Base-by-base conservation (phyloP, 2,113 vertebrate species). In the Erythrolamprus reginae region DNA sequence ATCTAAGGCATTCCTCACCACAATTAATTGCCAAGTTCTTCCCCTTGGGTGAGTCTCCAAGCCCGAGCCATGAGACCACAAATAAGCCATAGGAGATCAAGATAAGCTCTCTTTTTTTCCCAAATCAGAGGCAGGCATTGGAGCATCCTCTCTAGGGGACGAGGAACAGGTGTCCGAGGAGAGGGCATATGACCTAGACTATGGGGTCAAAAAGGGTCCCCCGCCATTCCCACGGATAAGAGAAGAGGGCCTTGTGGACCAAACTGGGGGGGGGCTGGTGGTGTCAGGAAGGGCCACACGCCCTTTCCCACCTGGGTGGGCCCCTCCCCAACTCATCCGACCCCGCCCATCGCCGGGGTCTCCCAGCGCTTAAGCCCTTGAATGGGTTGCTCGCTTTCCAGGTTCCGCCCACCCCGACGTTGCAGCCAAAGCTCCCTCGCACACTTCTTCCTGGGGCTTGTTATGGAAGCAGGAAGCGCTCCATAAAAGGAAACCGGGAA, bases 401-500 rank as follows among this genome's bases (percentile, higher is more conserved):
- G 82, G 91, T 55, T 92, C 95, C 94, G 91, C 95, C 96, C 94
- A 95, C 96, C 55, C 4, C 26, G 10, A 28, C 26, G 3, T 61
- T 23, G 50, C 93, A 95, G 92, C 94, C 94, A 95, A 95, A 95
- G 91, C 93, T 83, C 26, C 91, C 94, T 95, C n/a, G n/a, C 94
- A 92, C 95, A 95, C 95, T 95, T 94, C 92, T 96, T 95, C 95
- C 91, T 92, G 1, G 33, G 90, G 89, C 90, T 91, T 89, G 50
- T 33, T 10, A 94, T 93, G 94, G 82, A 95, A 89, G 92, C 94
- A 96, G 96, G 96, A 96, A 96, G 96, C 85, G 28, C 51, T 92
- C 96, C 96, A 96, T 96, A 96, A 96, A 96, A 96, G 96, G 96
- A 96, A 38, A 89, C 89, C 95, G 88, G 95, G 93, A 88, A 90